Conservation (phyloP, 2,888 invertebrate species). For the Heliconius charithonia region DNA sequence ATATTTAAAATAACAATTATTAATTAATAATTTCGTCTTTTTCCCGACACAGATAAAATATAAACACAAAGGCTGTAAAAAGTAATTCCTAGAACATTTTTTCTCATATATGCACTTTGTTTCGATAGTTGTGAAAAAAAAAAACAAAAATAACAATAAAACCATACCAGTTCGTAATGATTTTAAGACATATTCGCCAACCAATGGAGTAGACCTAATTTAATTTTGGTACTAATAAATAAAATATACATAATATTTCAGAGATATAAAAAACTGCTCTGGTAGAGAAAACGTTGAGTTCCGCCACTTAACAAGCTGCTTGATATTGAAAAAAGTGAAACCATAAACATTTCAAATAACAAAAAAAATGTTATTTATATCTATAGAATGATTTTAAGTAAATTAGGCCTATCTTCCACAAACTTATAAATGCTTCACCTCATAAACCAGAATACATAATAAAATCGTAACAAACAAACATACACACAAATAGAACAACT, state of each 20-base stretch:
- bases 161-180: neutral
- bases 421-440: constrained; percentile 34
- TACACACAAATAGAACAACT: constrained; percentile 41
- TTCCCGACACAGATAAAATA: constrained; percentile 6
- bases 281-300: neutral
- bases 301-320: neutral
- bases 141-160: neutral
- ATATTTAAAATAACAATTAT: constrained; percentile 1
- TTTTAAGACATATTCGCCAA: constrained; percentile 20
- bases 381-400: neutral
- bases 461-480: constrained; percentile 28
- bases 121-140: constrained; percentile 17
- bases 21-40: constrained; percentile 10
- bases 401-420: constrained; percentile 27
- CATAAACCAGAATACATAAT: constrained; percentile 29
- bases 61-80: constrained; percentile 10
- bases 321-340: too few relatives aligned
- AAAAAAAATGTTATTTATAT: too few relatives aligned
- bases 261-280: neutral
- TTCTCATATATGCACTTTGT: constrained; percentile 8
- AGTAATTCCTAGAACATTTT: neutral
- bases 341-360: too few relatives aligned
- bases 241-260: neutral
- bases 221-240: neutral
- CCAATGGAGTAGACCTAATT: constrained; percentile 15